phyloP scores from a whole-genome alignment of 2,113 vertebrate species.

The Ictalurus punctatus region DNA sequence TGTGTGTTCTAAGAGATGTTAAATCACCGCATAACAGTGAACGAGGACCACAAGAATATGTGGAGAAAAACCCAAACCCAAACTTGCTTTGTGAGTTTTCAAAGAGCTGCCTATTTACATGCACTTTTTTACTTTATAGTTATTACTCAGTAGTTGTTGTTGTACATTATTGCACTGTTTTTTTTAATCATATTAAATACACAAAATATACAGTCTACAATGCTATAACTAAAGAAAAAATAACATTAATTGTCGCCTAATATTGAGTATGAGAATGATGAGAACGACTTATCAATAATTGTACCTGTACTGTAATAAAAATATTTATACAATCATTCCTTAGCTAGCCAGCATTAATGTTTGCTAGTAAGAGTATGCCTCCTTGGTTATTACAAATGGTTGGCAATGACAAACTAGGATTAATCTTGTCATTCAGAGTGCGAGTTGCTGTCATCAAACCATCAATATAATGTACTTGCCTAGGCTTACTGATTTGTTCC shows the following conservation, averaged over 20 bases:
- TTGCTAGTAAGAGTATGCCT: neutral
- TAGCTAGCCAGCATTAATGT: neutral
- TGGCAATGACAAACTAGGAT: neutral
- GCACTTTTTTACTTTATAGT: neutral
- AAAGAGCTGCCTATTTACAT: neutral
- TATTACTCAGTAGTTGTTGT: neutral
- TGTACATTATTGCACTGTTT: neutral
- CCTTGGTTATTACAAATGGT: neutral
- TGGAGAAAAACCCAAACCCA: slow-evolving; percentile 95
- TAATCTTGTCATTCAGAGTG: neutral
- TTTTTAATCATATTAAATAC: neutral
- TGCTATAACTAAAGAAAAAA: neutral
- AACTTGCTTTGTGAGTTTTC: slow-evolving; percentile 87
- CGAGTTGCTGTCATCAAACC: neutral
- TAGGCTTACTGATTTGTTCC: neutral
- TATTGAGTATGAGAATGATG: neutral
- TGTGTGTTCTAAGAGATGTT: slow-evolving; percentile 92
- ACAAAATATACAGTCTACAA: neutral
- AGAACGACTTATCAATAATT: neutral
- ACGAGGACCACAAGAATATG: slow-evolving; percentile 93
- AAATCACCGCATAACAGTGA: slow-evolving; percentile 87
- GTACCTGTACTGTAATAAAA: neutral
- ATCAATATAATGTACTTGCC: neutral
- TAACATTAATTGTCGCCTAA: neutral
- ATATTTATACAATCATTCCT: neutral